phyloP scores from a whole-genome alignment of 2,888 invertebrate genomes.

The Hirtodrosophila trivittata region DNA sequence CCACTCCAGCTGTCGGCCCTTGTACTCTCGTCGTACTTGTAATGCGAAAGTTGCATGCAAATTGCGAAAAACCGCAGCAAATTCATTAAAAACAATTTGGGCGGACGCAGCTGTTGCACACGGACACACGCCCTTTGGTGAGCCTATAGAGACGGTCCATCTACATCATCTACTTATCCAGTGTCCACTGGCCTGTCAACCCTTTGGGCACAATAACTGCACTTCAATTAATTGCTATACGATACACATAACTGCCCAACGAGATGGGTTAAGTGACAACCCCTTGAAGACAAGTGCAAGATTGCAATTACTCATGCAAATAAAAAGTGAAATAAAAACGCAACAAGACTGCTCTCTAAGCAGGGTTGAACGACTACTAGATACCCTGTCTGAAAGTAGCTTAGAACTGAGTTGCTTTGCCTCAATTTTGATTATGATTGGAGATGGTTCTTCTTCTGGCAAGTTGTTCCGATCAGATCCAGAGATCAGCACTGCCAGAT shows the following conservation, averaged over 20 bases:
- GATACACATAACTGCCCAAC: conserved; percentile 34
- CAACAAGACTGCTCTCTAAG: neutral
- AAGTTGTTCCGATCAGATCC: too few relatives aligned
- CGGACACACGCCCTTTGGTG: conserved; percentile 41
- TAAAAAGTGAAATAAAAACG: conserved; percentile 9
- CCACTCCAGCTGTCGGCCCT: conserved; percentile 33
- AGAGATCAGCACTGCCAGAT: too few relatives aligned
- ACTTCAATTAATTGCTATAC: conserved; percentile 56
- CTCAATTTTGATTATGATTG: too few relatives aligned
- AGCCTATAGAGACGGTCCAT: conserved; percentile 33
- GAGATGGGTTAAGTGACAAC: conserved; percentile 18
- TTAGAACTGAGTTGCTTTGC: too few relatives aligned
- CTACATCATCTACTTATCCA: neutral
- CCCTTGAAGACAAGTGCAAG: conserved; percentile 23
- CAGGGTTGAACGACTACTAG: neutral
- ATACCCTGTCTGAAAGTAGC: neutral
- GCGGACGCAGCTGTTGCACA: conserved; percentile 61
- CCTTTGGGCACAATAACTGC: conserved; percentile 40
- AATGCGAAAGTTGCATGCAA: conserved; percentile 76
- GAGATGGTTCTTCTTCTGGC: too few relatives aligned
- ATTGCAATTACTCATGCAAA: conserved; percentile 39
- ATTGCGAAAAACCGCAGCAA: conserved; percentile 80
- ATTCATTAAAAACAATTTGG: conserved; percentile 78
- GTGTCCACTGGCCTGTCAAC: conserved; percentile 31
- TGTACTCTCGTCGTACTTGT: conserved; percentile 8